Evolutionary conservation across 2,797 vertebrate species (phyloP).

Genomic region (Hippopotamyrus pictus): DNA sequence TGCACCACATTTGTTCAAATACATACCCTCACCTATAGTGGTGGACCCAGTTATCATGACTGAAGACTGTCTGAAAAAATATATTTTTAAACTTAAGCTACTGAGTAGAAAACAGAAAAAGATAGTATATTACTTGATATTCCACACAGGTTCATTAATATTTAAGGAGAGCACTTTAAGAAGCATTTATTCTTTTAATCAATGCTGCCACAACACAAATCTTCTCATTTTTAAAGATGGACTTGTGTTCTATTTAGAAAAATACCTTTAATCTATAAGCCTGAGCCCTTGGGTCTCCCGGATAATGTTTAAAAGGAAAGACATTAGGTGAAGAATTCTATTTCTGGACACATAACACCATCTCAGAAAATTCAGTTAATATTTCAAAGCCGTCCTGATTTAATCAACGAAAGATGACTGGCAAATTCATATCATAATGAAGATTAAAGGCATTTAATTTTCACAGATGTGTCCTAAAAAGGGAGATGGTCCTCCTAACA

Average conservation of each 20-base stretch:
- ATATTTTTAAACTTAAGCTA: not conserved
- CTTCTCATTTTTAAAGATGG: not conserved
- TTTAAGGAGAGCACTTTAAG: not conserved
- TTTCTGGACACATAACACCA: not conserved
- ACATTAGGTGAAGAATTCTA: not conserved
- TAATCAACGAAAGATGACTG: not conserved
- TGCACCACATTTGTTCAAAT: not conserved
- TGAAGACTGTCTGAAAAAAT: not conserved
- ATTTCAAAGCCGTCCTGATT: not conserved
- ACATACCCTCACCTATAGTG: not conserved
- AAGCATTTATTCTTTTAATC: not conserved
- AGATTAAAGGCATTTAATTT: constrained; percentile 11
- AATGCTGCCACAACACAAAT: not conserved
- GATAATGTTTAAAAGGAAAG: not conserved
- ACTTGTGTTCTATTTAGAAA: not conserved
- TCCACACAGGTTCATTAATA: not conserved
- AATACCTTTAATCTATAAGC: not conserved
- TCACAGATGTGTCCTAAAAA: not conserved
- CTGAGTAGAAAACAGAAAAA: not conserved
- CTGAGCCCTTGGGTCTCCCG: not conserved
- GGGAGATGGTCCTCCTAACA: not conserved
- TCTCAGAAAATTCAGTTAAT: not conserved
- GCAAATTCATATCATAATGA: not conserved
- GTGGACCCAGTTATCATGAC: not conserved
- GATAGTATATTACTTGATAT: not conserved